Percentiles rank a stretch among this genome's conserved stretches.
Evolutionary conservation across 2,113 vertebrate genomes (phyloP).

Genomic region (Oreamnos americanus): DNA sequence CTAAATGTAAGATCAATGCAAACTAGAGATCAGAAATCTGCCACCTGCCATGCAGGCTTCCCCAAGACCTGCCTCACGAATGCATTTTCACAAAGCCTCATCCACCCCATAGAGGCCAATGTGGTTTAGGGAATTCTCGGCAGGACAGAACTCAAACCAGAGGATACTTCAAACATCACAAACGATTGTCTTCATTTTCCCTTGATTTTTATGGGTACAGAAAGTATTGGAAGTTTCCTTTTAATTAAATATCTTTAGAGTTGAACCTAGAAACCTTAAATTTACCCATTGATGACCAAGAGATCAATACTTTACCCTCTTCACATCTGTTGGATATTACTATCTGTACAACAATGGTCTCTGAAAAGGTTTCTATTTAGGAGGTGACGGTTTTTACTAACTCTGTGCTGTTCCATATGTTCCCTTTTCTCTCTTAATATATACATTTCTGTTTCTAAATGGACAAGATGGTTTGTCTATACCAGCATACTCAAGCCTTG

Average conservation of each 20-base stretch:
- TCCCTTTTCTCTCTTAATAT: neutral
- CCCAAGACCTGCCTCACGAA: conserved; percentile 13
- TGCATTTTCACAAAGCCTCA: neutral
- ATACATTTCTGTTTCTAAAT: neutral
- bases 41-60: rapidly evolving
- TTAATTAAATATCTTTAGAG: neutral
- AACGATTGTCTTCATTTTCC: neutral
- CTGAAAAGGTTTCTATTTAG: neutral
- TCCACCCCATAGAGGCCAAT: neutral
- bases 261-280: neutral
- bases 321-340: neutral
- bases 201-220: neutral
- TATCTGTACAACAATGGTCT: neutral
- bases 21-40: conserved; percentile 80
- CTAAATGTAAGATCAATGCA: conserved; percentile 85
- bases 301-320: neutral
- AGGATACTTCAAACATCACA: neutral
- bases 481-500: neutral
- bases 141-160: neutral
- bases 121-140: neutral
- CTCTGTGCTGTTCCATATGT: neutral
- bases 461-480: neutral
- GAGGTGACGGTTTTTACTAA: neutral
- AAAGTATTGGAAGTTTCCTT: conserved; percentile 11
- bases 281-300: neutral